phyloP scores from a whole-genome alignment of 64 coral and sea anemone genomes.

The Montipora cactus region DNA sequence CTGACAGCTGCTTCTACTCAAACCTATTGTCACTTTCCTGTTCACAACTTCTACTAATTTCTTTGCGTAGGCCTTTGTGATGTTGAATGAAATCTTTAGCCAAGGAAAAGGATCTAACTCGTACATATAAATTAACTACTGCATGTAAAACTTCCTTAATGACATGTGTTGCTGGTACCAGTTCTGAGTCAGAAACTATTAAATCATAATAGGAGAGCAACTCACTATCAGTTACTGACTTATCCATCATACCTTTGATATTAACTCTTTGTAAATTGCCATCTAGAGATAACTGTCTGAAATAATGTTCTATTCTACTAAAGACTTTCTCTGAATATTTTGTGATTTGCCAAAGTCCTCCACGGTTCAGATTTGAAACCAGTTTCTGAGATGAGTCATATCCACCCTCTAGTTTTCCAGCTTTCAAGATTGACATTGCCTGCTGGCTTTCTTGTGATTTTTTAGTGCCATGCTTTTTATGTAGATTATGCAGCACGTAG shows the following conservation, averaged over 20 bases:
- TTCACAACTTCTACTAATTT: no score
- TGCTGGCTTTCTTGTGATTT: slow-evolving; percentile 62
- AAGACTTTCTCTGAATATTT: slow-evolving; percentile 1
- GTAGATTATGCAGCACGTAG: slow-evolving; percentile 50
- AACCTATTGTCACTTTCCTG: no score
- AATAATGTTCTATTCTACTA: slow-evolving; percentile 16
- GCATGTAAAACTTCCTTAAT: background rate
- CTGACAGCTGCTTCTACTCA: no score
- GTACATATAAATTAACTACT: background rate
- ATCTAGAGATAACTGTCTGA: background rate
- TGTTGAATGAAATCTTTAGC: no score
- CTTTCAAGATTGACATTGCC: slow-evolving; percentile 67
- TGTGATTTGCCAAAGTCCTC: background rate
- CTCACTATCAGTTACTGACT: slow-evolving; percentile 26
- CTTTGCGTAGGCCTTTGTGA: no score
- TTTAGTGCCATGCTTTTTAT: slow-evolving; percentile 37
- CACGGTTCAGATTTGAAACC: slow-evolving; percentile 24
- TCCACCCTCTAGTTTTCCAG: slow-evolving; percentile 43
- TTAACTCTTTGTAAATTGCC: background rate
- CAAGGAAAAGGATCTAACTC: background rate
- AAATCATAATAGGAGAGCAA: slow-evolving; percentile 3
- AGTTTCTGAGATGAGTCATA: slow-evolving; percentile 19
- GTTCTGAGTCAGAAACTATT: slow-evolving; percentile 15
- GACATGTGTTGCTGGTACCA: background rate
- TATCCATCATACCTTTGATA: background rate